Evolutionary conservation across 2,888 invertebrate genomes (phyloP).

Genomic region (Protophormia terraenovae): DNA sequence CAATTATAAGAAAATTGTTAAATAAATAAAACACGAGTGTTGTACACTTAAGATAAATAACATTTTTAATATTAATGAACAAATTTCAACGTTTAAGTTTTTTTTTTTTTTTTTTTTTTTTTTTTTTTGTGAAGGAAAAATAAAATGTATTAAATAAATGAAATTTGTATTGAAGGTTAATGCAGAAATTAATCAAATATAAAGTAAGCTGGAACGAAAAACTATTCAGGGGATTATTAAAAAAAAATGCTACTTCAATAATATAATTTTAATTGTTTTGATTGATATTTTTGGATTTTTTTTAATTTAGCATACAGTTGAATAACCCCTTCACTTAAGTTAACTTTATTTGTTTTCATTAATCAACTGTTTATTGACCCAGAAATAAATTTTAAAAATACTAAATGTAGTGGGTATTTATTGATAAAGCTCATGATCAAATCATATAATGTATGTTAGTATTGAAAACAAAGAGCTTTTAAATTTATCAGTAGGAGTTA

Average conservation of each 20-base stretch:
- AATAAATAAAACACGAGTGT: background rate
- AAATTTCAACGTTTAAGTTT: background rate
- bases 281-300: too few species aligned
- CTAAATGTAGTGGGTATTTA: too few species aligned
- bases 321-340: background rate
- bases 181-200: background rate
- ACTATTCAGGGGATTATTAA: too few species aligned
- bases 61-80: background rate
- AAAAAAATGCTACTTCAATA: too few species aligned
- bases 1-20: background rate
- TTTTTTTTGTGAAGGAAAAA: too few species aligned
- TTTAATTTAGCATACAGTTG: background rate
- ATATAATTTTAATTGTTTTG: too few species aligned
- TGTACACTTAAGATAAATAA: too few species aligned
- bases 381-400: slow-evolving; percentile 17
- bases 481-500: background rate
- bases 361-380: background rate
- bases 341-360: background rate
- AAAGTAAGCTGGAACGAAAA: too few species aligned
- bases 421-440: background rate
- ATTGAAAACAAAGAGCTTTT: too few species aligned
- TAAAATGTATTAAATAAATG: too few species aligned
- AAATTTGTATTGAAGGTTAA: background rate
- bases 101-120: background rate
- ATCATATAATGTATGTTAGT: background rate